Evolutionary conservation across 92 coral and sea anemone species (phyloP), one percentile per base, ranked within the genome.

Genomic region (Galaxea fascicularis): DNA sequence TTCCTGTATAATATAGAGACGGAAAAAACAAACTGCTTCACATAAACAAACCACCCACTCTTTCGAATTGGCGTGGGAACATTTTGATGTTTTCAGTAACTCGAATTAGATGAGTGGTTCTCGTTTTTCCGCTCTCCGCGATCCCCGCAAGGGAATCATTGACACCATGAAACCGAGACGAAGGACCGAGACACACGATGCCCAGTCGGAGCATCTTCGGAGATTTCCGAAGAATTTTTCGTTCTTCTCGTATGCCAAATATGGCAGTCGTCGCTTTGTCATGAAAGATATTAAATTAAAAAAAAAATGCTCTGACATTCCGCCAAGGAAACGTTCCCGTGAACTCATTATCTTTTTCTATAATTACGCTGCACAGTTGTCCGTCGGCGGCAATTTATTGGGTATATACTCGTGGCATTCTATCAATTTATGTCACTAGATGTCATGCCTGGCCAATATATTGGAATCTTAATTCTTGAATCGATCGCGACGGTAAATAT

Each of bases 21-120:
- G 51, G 39, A 28, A 66, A 29, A 79, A 46, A 26, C 49, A 8
- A 44, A 26, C 24, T 17, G 0, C 39, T 4, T 8, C 9, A 53
- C 24, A 25, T 26, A 1, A 77, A 44, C 83, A 78, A 68, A 66
- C 59, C 75, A 26, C 84, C 84, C 84, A 65, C 84, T 31, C 16
- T 13, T 20, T 22, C 26, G 8, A 12, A 12, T 47, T n/a, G 28
- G 27, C 84, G 30, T 30, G 31, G 63, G 52, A 13, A 14, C 49
- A n/a, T 16, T 66, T 31, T 66, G 4, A 31, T 65, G 64, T 66
- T 77, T 41, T 30, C 52, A 79, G 49, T 65, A 79, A 8, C 84
- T 29, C 74, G 69, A 51, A 27, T 12, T 77, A 62, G 82, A 62
- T 24, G 29, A 21, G 45, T 31, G 80, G 26, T 58, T 64, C 4